These are phyloP conservation scores for Sturnira hondurensis DNA, from an alignment of 2,113 vertebrate genomes.

Conservation along the genomic window DNA sequence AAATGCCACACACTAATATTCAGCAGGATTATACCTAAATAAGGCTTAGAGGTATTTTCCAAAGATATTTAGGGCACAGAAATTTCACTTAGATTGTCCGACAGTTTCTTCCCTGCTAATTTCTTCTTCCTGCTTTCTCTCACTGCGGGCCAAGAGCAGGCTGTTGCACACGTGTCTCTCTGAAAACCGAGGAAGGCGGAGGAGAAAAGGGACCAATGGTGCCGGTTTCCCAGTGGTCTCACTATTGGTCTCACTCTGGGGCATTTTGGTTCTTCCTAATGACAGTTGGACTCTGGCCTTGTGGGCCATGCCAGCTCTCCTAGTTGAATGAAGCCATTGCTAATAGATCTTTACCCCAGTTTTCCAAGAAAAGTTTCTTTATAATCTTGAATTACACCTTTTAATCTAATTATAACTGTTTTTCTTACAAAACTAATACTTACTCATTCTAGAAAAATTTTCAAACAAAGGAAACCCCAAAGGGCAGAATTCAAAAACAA, in stretches of 20 bases:
- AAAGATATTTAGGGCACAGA: not conserved
- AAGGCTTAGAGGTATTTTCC: not conserved
- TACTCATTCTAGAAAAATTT: not conserved
- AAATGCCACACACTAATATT: not conserved
- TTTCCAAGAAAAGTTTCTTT: constrained; percentile 13
- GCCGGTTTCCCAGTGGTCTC: not conserved
- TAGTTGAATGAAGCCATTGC: not conserved
- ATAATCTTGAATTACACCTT: not conserved
- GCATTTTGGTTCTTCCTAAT: not conserved
- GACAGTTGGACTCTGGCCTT: not conserved
- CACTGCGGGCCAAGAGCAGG: not conserved
- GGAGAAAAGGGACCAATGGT: not conserved
- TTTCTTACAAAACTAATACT: not conserved
- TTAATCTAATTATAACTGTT: not conserved
- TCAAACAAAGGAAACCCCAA: not conserved
- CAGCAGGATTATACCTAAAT: not conserved
- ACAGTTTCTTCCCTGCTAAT: not conserved
- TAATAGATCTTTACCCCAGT: not conserved
- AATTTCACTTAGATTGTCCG: not conserved
- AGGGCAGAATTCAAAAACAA: not conserved
- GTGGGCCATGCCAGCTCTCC: not conserved
- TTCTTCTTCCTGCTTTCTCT: not conserved
- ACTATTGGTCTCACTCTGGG: not conserved
- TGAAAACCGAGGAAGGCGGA: not conserved
- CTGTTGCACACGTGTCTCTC: not conserved